Evolutionary conservation across 2,797 vertebrate species (phyloP), one percentile per base, ranked within the genome.

Genomic region (Sebastes cheni): DNA sequence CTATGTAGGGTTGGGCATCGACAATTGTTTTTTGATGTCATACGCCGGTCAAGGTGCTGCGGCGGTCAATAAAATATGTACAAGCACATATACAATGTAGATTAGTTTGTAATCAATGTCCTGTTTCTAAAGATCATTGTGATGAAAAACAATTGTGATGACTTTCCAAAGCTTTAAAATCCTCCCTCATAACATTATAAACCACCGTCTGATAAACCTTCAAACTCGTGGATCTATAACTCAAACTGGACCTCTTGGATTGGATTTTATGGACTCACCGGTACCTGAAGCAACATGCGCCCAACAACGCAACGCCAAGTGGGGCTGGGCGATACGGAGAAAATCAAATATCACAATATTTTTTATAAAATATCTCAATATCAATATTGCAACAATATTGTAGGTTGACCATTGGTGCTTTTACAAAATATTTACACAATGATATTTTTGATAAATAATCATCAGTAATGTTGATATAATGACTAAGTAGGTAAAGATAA

Each of bases 1-100:
- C 56, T 71, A 55, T 46, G 46, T n/a, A 84, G 80, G 87, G 86
- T 89, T 90, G 89, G 84, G 86, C 74, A 91, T 81, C 70, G 30
- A 85, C 50, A 71, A 73, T 60, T 54, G 46, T 7, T 64, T 69
- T 60, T 56, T 50, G 1, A 58, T 1, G 2, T 36, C 2, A 46
- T 64, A 0, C 50, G n/a, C 6, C 1, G 6, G 25, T 50, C 16
- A 39, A 42, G 27, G 20, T 20, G 52, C 25, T 23, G 46, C 4
- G 1, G 18, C 5, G 52, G n/a, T 68, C 55, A 42, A 12, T 66
- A 27, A 60, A 9, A 20, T 25, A 34, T 50, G 66, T 52, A 10
- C 36, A 27, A n/a, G 25, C 0, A 3, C 25, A 50, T 10, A 58
- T 27, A 56, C 12, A 18, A 46, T 62, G 25, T 32, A 74, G 27